Conservation (phyloP, 2,888 invertebrate genomes). For the Urechis unicinctus region DNA sequence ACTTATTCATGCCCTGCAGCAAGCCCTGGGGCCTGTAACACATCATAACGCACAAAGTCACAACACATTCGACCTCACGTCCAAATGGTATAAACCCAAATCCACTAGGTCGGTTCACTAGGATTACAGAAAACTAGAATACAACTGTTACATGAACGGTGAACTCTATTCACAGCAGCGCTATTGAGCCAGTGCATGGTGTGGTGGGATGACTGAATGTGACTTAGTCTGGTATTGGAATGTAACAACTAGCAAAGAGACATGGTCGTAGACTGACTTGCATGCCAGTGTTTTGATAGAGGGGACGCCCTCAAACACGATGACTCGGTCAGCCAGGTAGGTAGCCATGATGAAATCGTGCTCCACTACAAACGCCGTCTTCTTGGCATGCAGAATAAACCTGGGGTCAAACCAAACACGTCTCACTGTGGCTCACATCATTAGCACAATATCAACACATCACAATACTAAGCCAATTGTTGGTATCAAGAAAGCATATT, state of each 20-base stretch:
- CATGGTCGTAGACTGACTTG: constrained; percentile 50
- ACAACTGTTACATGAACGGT: too few species aligned
- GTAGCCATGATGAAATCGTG: constrained; percentile 99
- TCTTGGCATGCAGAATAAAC: constrained; percentile 97
- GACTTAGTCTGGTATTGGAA: too few species aligned
- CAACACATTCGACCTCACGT: too few species aligned
- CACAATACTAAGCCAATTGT: neutral
- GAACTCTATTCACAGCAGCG: too few species aligned
- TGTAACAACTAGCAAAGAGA: neutral
- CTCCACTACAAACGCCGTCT: constrained; percentile 98
- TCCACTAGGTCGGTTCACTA: too few species aligned
- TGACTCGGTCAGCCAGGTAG: constrained; percentile 94
- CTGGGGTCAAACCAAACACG: too few species aligned
- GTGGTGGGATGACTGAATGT: too few species aligned
- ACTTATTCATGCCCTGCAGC: constrained; percentile 95
- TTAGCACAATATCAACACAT: neutral
- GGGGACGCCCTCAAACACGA: constrained; percentile 94
- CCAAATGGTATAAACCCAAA: too few species aligned
- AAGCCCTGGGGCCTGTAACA: constrained; percentile 67
- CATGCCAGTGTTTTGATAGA: constrained; percentile 84
- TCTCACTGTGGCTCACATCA: neutral
- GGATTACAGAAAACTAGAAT: too few species aligned
- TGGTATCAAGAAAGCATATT: neutral
- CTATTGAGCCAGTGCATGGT: too few species aligned
- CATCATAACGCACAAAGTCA: too few species aligned